These are phyloP conservation scores for Hermetia illucens DNA, from an alignment of 1,140 invertebrate genomes.

Conservation along the genomic window DNA sequence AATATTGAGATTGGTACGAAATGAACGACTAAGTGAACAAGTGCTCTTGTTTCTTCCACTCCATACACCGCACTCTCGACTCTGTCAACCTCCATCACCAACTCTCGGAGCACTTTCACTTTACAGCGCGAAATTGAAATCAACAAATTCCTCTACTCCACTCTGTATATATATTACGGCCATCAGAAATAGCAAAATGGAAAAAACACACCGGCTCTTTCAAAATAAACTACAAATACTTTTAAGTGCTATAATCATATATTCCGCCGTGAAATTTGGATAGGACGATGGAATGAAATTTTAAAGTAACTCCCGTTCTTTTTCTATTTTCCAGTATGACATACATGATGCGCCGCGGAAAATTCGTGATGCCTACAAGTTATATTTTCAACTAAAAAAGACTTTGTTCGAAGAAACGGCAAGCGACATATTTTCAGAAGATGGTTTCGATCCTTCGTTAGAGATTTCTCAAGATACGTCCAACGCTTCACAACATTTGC, in stretches of 20 bases:
- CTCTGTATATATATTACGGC: too few species aligned
- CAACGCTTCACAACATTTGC: not conserved
- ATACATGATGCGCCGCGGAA: slow-evolving; percentile 54
- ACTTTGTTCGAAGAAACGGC: slow-evolving; percentile 52
- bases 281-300: not conserved
- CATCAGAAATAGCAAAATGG: slow-evolving; percentile 3
- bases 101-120: too few species aligned
- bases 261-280: not conserved
- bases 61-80: too few species aligned
- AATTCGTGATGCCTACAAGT: slow-evolving; percentile 63
- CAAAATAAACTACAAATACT: slow-evolving; percentile 6
- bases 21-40: too few species aligned
- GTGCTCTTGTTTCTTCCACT: too few species aligned
- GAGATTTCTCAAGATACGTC: slow-evolving; percentile 17
- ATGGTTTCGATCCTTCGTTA: slow-evolving; percentile 27
- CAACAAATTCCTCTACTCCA: too few species aligned
- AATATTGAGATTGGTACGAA: too few species aligned
- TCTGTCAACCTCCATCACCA: too few species aligned
- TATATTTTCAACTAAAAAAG: slow-evolving; percentile 65
- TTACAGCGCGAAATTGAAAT: too few species aligned
- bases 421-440: slow-evolving; percentile 33
- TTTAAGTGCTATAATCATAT: not conserved
- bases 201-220: slow-evolving; percentile 8
- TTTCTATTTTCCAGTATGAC: slow-evolving; percentile 41
- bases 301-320: not conserved